Conservation (phyloP, 2,113 vertebrate genomes). For the Sakesphorus luctuosus region DNA sequence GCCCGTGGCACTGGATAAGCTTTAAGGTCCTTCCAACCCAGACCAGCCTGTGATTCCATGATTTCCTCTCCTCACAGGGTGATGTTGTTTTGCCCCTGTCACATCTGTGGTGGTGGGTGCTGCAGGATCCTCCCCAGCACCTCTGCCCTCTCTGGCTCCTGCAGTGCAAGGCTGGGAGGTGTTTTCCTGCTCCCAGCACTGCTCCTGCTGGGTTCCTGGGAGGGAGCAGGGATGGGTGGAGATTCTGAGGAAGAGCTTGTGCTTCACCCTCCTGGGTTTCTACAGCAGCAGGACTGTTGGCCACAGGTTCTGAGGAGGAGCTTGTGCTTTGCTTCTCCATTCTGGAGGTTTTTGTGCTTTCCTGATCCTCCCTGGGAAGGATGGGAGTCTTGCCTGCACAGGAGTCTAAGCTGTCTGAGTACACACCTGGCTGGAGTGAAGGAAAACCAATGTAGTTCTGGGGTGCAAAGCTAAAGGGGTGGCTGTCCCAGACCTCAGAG, state of each 20-base stretch:
- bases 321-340: rapidly evolving
- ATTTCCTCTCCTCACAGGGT: not conserved
- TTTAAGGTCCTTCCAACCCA: not conserved
- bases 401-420: not conserved
- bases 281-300: not conserved
- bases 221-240: too few relatives aligned
- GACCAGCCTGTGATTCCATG: not conserved
- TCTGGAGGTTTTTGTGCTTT: not conserved
- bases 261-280: not conserved
- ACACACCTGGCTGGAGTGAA: rapidly evolving
- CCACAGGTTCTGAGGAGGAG: not conserved
- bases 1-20: rapidly evolving
- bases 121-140: rapidly evolving
- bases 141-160: not conserved
- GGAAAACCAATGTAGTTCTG: rapidly evolving
- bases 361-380: not conserved
- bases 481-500: not conserved
- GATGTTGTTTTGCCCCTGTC: not conserved
- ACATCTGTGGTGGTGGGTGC: not conserved
- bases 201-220: not conserved
- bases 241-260: not conserved
- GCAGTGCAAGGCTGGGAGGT: not conserved
- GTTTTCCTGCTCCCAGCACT: rapidly evolving
- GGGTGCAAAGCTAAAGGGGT: rapidly evolving
- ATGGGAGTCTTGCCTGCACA: rapidly evolving